A percentile compares a stretch with the other conserved stretches of the same genome.
Evolutionary conservation across 1,140 invertebrate species (phyloP).

Genomic region (Leucophenga varia): DNA sequence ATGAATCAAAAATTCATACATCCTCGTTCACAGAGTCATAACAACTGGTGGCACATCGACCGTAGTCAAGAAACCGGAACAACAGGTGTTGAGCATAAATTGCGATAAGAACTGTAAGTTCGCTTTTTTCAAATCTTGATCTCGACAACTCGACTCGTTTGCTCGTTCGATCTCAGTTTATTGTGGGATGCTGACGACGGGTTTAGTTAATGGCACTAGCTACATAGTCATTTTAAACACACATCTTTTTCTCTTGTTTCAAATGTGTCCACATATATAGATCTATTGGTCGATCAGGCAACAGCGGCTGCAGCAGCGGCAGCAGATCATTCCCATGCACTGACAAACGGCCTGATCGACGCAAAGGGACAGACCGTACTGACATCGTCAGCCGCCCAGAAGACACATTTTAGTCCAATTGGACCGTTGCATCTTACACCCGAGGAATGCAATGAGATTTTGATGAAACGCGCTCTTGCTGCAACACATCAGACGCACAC

Average conservation of each 20-base stretch:
- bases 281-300: slow-evolving; percentile 52
- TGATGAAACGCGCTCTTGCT: slow-evolving; percentile 65
- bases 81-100: slow-evolving; percentile 52
- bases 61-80: slow-evolving; percentile 53
- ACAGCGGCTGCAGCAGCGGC: slow-evolving; percentile 27
- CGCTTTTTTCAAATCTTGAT: slow-evolving; percentile 9
- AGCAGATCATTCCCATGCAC: slow-evolving; percentile 44
- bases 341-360: slow-evolving; percentile 54
- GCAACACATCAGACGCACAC: slow-evolving; percentile 55
- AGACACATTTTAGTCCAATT: slow-evolving; percentile 61
- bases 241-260: slow-evolving; percentile 19
- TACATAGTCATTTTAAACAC: too few species aligned
- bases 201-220: too few species aligned
- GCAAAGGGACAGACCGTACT: slow-evolving; percentile 54
- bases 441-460: slow-evolving; percentile 75
- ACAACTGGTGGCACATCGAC: slow-evolving; percentile 44
- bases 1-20: not conserved
- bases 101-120: slow-evolving; percentile 56
- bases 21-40: slow-evolving; percentile 38
- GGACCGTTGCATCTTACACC: slow-evolving; percentile 71
- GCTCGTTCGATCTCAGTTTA: too few species aligned
- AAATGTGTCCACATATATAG: slow-evolving; percentile 30
- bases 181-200: too few species aligned
- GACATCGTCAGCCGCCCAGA: slow-evolving; percentile 44
- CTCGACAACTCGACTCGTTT: too few species aligned